Evolutionary conservation across 2,113 vertebrate genomes (phyloP).

Genomic region (Passer montanus): DNA sequence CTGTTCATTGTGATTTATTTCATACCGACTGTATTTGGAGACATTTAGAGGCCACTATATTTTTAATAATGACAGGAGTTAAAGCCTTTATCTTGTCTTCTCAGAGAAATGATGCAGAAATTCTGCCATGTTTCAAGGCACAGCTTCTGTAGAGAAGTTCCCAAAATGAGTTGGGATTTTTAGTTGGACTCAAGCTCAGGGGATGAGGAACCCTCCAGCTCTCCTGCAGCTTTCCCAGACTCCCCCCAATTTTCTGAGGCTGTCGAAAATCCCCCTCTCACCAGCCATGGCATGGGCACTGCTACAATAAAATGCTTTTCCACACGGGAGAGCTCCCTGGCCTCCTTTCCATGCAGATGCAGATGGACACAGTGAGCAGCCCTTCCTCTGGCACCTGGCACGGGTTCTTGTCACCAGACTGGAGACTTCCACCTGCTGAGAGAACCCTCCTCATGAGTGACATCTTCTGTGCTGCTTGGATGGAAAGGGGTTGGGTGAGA

Average conservation of each 20-base stretch:
- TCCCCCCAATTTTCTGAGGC: background rate
- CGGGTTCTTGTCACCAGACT: background rate
- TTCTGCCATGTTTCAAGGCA: background rate
- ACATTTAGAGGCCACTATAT: background rate
- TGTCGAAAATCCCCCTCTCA: background rate
- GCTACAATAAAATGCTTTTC: background rate
- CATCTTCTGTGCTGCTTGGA: background rate
- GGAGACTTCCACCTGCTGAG: background rate
- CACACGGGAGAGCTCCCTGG: fast-evolving
- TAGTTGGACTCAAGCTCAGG: background rate
- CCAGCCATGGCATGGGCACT: background rate
- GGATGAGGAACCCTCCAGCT: background rate
- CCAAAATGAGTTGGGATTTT: background rate
- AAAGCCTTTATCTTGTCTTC: background rate
- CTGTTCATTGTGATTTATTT: background rate
- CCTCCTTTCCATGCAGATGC: background rate
- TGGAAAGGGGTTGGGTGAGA: background rate
- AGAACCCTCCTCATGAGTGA: fast-evolving
- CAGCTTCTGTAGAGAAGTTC: background rate
- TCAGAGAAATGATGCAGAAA: background rate
- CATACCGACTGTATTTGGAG: background rate
- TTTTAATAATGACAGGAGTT: background rate
- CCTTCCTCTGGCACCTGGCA: fast-evolving
- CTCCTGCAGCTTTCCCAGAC: background rate
- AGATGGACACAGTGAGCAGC: background rate